Conservation (phyloP, 2,888 invertebrate genomes). For the Serrognathus titanus region DNA sequence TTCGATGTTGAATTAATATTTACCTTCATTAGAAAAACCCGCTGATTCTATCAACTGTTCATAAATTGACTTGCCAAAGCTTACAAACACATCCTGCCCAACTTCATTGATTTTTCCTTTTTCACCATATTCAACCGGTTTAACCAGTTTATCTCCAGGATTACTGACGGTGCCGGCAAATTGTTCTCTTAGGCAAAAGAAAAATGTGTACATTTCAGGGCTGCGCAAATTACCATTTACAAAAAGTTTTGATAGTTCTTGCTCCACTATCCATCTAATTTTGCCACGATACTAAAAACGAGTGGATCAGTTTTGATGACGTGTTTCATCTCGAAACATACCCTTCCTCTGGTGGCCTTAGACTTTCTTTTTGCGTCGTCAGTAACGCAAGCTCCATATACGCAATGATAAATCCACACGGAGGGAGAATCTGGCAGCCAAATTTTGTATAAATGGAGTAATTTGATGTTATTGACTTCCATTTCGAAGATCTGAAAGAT, state of each 20-base stretch:
- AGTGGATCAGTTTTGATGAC: not conserved
- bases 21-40: slow-evolving; percentile 36
- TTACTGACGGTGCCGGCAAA: not conserved
- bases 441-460: slow-evolving; percentile 35
- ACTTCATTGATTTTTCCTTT: slow-evolving; percentile 37
- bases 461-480: slow-evolving; percentile 18
- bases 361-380: slow-evolving; percentile 34
- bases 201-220: slow-evolving; percentile 39
- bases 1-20: not conserved
- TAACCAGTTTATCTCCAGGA: not conserved
- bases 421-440: slow-evolving; percentile 32
- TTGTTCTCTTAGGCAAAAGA: slow-evolving; percentile 1
- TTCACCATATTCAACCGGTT: slow-evolving; percentile 28
- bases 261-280: slow-evolving; percentile 37
- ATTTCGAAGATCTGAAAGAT: slow-evolving; percentile 32
- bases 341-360: slow-evolving; percentile 38
- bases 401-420: slow-evolving; percentile 32
- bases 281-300: slow-evolving; percentile 38
- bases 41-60: slow-evolving; percentile 38
- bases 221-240: slow-evolving; percentile 31
- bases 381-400: slow-evolving; percentile 33
- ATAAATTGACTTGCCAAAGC: slow-evolving; percentile 27
- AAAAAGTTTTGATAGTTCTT: slow-evolving; percentile 33
- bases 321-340: slow-evolving; percentile 16
- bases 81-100: slow-evolving; percentile 33